Evolutionary conservation across 1,140 invertebrate species (phyloP), one percentile per base, ranked within the genome.

Genomic region (Bathynomus jamesi): DNA sequence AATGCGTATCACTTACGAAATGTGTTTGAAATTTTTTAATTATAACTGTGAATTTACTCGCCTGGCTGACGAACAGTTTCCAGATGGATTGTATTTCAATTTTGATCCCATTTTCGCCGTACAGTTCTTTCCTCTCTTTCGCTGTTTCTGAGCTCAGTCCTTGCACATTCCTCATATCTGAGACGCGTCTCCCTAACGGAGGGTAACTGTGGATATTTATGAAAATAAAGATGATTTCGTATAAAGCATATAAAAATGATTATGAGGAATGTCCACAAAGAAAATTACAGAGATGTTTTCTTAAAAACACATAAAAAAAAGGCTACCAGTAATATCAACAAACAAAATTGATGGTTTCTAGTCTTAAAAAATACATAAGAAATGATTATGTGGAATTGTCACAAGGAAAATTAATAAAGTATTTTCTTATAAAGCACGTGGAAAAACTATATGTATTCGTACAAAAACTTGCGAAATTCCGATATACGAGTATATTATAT

Each of bases 71-170:
- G 21, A 77, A 61, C 7, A 74, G 64, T 28, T 75, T 66, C 64
- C 72, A 67, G 21, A 77, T 30, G 10, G 73, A 71, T 3, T 31
- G 24, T 10, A 75, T 61, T 29, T 72, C 70, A 13, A 77, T 72
- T 32, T 72, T 69, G 53, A 75, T 72, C n/a, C 69, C 69, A 61
- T 75, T 75, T 63, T 75, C 76, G 3, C 72, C 76, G 60, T 62
- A 68, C 5, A 77, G 66, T 1, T 31, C 30, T 21, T 32, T 28
- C 46, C 60, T 61, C 3, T 27, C n/a, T 2, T n/a, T 13, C 8
- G 69, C 69, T 8, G 24, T 31, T 17, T 71, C 62, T 10, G 28
- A 31, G 11, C 4, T 62, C 29, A 76, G 32, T 2, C 75, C 75
- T 17, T 10, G 28, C 21, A 32, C 25, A 64, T 28, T 27, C 62